Percentiles rank a stretch among this genome's conserved stretches.
phyloP scores from a whole-genome alignment of 1,140 invertebrate genomes.

The Diachasmimorpha longicaudata region DNA sequence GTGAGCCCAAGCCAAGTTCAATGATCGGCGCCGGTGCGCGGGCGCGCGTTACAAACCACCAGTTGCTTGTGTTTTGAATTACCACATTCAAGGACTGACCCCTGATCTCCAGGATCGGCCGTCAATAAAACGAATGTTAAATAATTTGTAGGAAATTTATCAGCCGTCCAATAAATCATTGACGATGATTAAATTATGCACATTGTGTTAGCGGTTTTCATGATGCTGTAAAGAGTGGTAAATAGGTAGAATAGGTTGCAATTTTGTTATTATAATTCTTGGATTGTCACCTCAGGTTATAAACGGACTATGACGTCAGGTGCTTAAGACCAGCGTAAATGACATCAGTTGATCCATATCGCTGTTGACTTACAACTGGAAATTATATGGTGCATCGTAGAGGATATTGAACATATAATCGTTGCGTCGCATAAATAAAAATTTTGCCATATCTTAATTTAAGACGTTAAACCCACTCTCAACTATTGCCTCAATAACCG shows the following conservation, averaged over 20 bases:
- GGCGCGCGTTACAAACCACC: neutral
- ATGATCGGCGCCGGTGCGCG: conserved; percentile 36
- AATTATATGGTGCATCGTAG: neutral
- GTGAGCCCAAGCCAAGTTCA: conserved; percentile 39
- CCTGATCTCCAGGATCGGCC: neutral
- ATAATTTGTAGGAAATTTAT: neutral
- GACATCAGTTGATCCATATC: conserved; percentile 8
- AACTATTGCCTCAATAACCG: too few relatives aligned
- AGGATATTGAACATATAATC: neutral
- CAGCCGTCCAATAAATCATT: neutral
- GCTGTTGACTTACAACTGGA: neutral
- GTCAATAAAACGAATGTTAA: neutral
- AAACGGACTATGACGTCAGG: neutral
- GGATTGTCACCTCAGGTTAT: neutral
- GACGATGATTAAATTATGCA: neutral
- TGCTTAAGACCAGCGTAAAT: neutral
- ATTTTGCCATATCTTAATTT: too few relatives aligned
- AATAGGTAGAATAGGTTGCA: neutral
- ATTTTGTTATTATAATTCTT: neutral
- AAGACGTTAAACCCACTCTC: too few relatives aligned
- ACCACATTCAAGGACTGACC: neutral
- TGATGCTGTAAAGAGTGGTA: neutral
- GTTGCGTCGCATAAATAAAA: neutral
- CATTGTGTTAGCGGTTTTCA: neutral
- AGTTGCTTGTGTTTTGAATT: neutral